Conservation (phyloP, 2,797 vertebrate genomes). For the Parambassis ranga region DNA sequence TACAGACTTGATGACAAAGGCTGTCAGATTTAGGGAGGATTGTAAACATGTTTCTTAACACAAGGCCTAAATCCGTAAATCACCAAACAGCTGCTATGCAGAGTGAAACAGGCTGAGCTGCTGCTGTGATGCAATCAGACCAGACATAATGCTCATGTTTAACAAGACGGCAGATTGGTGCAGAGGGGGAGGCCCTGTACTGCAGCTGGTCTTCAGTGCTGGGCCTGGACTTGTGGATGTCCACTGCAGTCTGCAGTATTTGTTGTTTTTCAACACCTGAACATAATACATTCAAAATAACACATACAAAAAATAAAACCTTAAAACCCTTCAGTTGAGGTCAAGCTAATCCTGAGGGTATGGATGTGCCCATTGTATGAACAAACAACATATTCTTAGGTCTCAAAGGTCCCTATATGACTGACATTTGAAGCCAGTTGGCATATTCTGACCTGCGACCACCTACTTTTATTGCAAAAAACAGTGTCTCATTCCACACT, state of each 20-base stretch:
- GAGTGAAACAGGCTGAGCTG: slow-evolving; percentile 37
- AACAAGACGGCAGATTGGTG: slow-evolving; percentile 62
- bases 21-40: slow-evolving; percentile 62
- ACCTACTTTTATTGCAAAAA: slow-evolving; percentile 28
- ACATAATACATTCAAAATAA: not conserved
- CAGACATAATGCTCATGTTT: slow-evolving; percentile 68
- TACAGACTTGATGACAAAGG: slow-evolving; percentile 74
- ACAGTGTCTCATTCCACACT: slow-evolving; percentile 5
- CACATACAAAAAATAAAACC: not conserved
- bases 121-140: slow-evolving; percentile 64
- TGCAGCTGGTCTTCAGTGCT: slow-evolving; percentile 27
- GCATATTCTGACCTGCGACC: slow-evolving; percentile 6
- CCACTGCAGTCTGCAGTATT: not conserved
- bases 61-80: slow-evolving; percentile 71
- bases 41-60: slow-evolving; percentile 76
- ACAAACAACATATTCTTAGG: not conserved
- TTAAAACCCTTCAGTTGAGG: not conserved
- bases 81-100: slow-evolving; percentile 68
- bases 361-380: slow-evolving; percentile 3
- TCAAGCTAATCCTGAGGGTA: not conserved
- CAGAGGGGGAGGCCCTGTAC: slow-evolving; percentile 13
- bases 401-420: slow-evolving; percentile 7
- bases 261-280: too few species aligned
- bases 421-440: slow-evolving; percentile 17
- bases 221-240: slow-evolving; percentile 3